Evolutionary conservation across 1,140 invertebrate genomes (phyloP).

Genomic region (Scaptomyza pallida): DNA sequence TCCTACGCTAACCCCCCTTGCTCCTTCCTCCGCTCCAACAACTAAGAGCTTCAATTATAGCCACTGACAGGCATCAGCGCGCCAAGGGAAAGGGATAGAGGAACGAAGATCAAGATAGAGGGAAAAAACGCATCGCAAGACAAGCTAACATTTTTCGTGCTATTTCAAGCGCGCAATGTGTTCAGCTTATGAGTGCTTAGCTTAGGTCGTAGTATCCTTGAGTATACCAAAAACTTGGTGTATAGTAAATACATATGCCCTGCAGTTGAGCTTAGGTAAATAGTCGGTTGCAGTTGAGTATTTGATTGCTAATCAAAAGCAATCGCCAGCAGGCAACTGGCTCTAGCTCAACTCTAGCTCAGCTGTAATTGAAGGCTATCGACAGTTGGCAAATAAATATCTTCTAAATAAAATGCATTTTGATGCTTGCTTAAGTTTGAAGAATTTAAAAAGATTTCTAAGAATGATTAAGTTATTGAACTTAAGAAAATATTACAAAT

Average conservation of each 20-base stretch:
- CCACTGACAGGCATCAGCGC: slow-evolving; percentile 43
- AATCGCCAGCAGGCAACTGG: slow-evolving; percentile 15
- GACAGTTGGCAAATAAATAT: neutral
- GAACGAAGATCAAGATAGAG: neutral
- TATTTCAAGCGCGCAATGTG: slow-evolving; percentile 51
- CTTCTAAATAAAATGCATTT: too few species aligned
- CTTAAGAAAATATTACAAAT: neutral
- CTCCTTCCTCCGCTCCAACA: slow-evolving; percentile 16
- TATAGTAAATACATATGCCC: neutral
- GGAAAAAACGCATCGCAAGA: slow-evolving; percentile 27
- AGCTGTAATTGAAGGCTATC: slow-evolving; percentile 10
- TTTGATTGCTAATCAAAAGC: slow-evolving; percentile 36
- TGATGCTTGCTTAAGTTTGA: too few species aligned
- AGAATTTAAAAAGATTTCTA: too few species aligned
- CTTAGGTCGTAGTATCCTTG: neutral
- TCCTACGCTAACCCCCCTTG: too few species aligned
- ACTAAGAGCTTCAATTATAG: slow-evolving; percentile 75
- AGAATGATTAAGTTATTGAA: too few species aligned
- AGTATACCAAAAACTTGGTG: slow-evolving; percentile 7
- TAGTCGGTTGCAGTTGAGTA: slow-evolving; percentile 22
- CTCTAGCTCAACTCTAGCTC: neutral
- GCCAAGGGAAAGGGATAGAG: slow-evolving; percentile 7
- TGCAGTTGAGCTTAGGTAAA: slow-evolving; percentile 45
- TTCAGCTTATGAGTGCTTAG: slow-evolving; percentile 19
- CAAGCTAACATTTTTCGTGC: slow-evolving; percentile 52